Percentiles rank a stretch among this genome's conserved stretches.
Evolutionary conservation across 2,888 invertebrate species (phyloP).

Genomic region (Euplagia quadripunctaria): DNA sequence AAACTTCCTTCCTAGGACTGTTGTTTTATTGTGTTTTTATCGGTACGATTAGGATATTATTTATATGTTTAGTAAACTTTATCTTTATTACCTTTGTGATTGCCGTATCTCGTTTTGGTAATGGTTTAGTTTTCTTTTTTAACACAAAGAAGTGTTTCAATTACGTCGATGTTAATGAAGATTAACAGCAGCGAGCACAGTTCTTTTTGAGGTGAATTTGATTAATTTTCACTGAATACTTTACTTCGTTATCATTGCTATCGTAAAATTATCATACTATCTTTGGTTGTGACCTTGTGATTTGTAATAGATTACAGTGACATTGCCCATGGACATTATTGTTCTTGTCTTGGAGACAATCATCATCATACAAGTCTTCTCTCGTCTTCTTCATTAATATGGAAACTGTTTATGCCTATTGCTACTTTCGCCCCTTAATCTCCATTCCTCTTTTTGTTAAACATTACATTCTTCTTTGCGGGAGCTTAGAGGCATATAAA

Average conservation of each 20-base stretch:
- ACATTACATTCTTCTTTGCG: constrained; percentile 57
- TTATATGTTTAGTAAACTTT: constrained; percentile 22
- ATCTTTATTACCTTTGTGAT: constrained; percentile 15
- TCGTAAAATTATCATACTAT: constrained; percentile 68
- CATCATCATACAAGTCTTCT: constrained; percentile 23
- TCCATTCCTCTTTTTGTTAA: constrained; percentile 55
- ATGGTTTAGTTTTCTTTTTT: constrained; percentile 32
- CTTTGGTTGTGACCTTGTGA: constrained; percentile 66
- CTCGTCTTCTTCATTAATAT: constrained; percentile 15
- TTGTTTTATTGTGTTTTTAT: constrained; percentile 17
- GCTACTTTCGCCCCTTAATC: constrained; percentile 61
- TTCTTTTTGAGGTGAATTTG: constrained; percentile 54
- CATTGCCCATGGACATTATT: constrained; percentile 34
- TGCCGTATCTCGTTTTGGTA: constrained; percentile 21
- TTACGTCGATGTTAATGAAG: constrained; percentile 53
- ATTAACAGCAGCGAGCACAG: constrained; percentile 50
- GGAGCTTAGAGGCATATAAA: constrained; percentile 54
- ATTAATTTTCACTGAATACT: constrained; percentile 55
- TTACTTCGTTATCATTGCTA: constrained; percentile 62
- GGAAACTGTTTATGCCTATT: constrained; percentile 36
- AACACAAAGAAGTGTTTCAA: constrained; percentile 55
- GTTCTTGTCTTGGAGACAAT: constrained; percentile 30
- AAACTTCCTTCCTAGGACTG: constrained; percentile 33
- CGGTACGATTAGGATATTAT: constrained; percentile 13
- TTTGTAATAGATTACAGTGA: constrained; percentile 44